A percentile compares a stretch with the other conserved stretches of the same genome.
Evolutionary conservation across 2,113 vertebrate species (phyloP).

Genomic region (Prionailurus viverrinus): DNA sequence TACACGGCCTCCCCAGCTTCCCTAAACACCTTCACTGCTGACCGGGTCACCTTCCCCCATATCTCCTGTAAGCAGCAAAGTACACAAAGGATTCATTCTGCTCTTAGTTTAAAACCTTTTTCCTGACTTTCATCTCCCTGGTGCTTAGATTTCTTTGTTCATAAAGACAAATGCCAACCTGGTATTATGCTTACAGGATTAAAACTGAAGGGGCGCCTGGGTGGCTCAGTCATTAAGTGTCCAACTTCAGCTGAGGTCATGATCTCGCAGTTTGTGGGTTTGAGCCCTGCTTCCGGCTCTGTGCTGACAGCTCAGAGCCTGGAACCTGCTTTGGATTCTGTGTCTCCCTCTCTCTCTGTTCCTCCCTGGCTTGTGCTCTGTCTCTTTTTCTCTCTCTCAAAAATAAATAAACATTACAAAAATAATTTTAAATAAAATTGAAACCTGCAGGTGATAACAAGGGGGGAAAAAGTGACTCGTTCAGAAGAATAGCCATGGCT

Average conservation of each 20-base stretch:
- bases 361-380: too few species aligned
- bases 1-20: background rate
- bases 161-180: background rate
- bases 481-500: background rate
- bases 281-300: too few species aligned
- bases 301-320: too few species aligned
- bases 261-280: too few species aligned
- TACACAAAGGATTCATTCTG: background rate
- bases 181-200: background rate
- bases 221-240: too few species aligned
- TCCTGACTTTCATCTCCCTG: background rate
- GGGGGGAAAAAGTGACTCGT: too few species aligned
- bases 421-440: background rate
- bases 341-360: too few species aligned
- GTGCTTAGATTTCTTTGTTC: slow-evolving; percentile 19
- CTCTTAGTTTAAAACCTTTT: background rate
- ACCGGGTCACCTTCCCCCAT: background rate
- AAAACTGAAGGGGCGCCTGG: background rate
- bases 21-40: background rate
- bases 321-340: too few species aligned
- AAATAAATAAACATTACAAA: too few species aligned
- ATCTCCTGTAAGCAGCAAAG: background rate
- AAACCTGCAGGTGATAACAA: background rate
- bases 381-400: too few species aligned
- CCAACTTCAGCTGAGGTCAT: too few species aligned